Percentiles rank a stretch among this genome's conserved stretches.
Evolutionary conservation across 2,113 vertebrate genomes (phyloP).

Genomic region (Leptodactylus fuscus): DNA sequence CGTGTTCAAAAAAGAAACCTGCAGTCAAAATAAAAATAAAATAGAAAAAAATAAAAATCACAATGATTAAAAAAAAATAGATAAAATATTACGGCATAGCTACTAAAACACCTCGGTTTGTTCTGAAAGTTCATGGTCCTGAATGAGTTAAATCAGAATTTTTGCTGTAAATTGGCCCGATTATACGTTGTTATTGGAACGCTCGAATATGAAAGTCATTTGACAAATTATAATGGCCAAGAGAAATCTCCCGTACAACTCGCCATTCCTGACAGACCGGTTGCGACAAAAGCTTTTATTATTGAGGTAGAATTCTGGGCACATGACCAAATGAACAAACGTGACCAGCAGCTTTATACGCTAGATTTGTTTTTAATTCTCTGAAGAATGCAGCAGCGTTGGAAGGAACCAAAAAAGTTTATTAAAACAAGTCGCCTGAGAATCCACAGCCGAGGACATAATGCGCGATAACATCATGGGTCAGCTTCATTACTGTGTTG

Average conservation of each 20-base stretch:
- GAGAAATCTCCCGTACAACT: neutral
- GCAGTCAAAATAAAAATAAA: no score
- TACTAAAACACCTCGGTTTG: no score
- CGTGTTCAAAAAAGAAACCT: no score
- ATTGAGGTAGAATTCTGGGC: constrained; percentile 10
- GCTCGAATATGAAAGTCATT: neutral
- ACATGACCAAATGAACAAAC: neutral
- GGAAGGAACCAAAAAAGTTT: neutral
- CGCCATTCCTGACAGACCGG: neutral
- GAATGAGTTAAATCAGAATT: no score
- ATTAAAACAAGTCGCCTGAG: neutral
- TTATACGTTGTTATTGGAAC: neutral
- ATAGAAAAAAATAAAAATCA: no score
- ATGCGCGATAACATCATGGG: neutral
- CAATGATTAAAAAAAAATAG: no score
- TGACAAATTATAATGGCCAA: neutral
- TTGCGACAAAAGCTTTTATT: neutral
- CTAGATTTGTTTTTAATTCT: neutral
- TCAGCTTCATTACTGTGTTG: neutral
- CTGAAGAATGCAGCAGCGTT: neutral
- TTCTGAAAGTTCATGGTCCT: no score
- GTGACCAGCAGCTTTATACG: neutral
- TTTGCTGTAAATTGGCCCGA: no score
- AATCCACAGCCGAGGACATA: neutral
- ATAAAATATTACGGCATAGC: no score